Evolutionary conservation across 2,797 vertebrate genomes (phyloP).

Genomic region (Channa striata): DNA sequence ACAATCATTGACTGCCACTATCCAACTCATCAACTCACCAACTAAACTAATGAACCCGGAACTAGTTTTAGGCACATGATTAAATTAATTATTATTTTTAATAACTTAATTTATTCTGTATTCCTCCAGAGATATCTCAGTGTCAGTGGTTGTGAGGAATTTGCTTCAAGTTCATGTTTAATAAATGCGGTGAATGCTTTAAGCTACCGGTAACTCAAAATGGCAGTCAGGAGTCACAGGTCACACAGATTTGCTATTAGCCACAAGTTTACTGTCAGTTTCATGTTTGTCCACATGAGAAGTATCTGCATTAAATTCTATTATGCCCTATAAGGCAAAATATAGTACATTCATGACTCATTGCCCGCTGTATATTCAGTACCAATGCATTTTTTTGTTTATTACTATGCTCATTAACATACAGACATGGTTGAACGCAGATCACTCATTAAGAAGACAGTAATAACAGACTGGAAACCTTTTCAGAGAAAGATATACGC

Average conservation of each 20-base stretch:
- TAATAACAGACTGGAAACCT: slow-evolving; percentile 27
- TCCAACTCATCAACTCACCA: slow-evolving; percentile 7
- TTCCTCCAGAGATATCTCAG: slow-evolving; percentile 11
- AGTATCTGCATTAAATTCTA: too few species aligned
- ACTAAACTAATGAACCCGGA: not conserved
- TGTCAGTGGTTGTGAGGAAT: slow-evolving; percentile 23
- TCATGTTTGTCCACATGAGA: too few species aligned
- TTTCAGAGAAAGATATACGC: slow-evolving; percentile 32
- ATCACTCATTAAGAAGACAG: slow-evolving; percentile 24
- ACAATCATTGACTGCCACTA: not conserved
- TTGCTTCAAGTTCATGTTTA: slow-evolving; percentile 5
- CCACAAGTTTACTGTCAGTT: too few species aligned
- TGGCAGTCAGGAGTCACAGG: slow-evolving; percentile 26
- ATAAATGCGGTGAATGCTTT: not conserved
- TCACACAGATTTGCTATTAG: too few species aligned
- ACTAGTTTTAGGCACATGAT: slow-evolving; percentile 2
- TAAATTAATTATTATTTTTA: not conserved
- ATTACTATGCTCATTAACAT: not conserved
- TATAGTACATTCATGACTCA: not conserved
- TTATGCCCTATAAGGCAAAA: too few species aligned
- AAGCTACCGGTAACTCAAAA: slow-evolving; percentile 4
- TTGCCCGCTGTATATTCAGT: too few species aligned
- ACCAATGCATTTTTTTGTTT: not conserved
- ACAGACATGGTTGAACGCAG: slow-evolving; percentile 4
- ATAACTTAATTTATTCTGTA: not conserved